phyloP scores from a whole-genome alignment of 2,888 invertebrate genomes.

The Mythimna impura region DNA sequence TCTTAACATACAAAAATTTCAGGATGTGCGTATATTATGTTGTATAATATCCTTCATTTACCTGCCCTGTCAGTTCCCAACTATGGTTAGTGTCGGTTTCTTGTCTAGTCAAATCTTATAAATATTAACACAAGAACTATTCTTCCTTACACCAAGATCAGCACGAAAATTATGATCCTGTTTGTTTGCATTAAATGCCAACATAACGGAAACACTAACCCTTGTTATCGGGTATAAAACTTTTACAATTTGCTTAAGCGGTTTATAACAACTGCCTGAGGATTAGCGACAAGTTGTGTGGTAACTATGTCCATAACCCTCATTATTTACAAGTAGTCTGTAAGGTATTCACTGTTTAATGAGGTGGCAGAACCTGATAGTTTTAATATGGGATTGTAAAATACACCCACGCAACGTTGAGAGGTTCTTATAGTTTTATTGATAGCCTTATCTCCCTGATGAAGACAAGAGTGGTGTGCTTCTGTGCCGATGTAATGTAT shows the following conservation, averaged over 20 bases:
- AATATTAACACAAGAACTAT: neutral
- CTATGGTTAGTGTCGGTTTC: neutral
- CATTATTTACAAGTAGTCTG: conserved; percentile 67
- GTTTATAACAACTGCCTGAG: conserved; percentile 62
- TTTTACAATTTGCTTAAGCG: conserved; percentile 64
- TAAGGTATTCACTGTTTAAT: conserved; percentile 42
- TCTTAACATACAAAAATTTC: no score
- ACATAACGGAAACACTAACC: conserved; percentile 42
- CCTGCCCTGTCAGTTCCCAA: neutral
- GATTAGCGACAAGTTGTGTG: conserved; percentile 60
- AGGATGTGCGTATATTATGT: no score
- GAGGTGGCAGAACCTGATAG: conserved; percentile 57
- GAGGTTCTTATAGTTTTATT: conserved; percentile 19
- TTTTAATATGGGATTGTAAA: conserved; percentile 53
- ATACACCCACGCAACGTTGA: conserved; percentile 44
- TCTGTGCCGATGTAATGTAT: neutral
- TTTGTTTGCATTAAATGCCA: conserved; percentile 29
- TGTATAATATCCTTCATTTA: no score
- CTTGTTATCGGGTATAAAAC: conserved; percentile 56
- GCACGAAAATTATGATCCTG: conserved; percentile 42
- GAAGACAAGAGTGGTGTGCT: neutral
- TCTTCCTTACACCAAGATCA: conserved; percentile 31
- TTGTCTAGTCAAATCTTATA: neutral
- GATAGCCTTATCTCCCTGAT: conserved; percentile 17
- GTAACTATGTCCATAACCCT: conserved; percentile 61